These are phyloP conservation scores for Phymorhynchus buccinoides DNA, from an alignment of 1,140 invertebrate genomes.

Conservation along the genomic window DNA sequence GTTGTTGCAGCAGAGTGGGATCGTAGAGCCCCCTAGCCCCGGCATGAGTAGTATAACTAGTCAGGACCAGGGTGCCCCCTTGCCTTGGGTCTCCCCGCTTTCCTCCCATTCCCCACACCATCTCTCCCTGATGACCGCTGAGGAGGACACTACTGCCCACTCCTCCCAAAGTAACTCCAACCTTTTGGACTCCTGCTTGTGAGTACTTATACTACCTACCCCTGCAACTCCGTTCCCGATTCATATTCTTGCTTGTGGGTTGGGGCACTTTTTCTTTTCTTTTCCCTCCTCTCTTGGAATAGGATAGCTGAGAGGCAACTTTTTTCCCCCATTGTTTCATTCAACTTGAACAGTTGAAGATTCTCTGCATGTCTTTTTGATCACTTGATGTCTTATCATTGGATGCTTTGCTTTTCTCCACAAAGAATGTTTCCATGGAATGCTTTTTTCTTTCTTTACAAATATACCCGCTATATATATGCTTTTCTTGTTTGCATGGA, in stretches of 20 bases:
- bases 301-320: too few relatives aligned
- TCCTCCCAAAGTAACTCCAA: constrained; percentile 61
- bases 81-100: constrained; percentile 58
- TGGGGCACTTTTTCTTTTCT: too few relatives aligned
- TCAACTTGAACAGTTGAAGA: too few relatives aligned
- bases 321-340: too few relatives aligned
- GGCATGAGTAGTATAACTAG: constrained; percentile 63
- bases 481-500: too few relatives aligned
- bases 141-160: constrained; percentile 45
- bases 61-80: constrained; percentile 62
- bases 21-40: constrained; percentile 49
- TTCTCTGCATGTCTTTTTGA: not conserved
- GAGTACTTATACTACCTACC: constrained; percentile 54
- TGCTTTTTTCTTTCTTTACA: not conserved
- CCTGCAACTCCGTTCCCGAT: too few relatives aligned
- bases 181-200: constrained; percentile 70
- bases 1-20: constrained; percentile 59
- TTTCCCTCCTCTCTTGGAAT: not conserved
- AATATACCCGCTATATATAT: too few relatives aligned
- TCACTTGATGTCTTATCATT: not conserved
- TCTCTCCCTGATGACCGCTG: constrained; percentile 47
- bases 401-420: not conserved
- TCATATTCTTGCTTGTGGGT: too few relatives aligned
- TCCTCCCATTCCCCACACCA: constrained; percentile 44
- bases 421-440: not conserved